Evolutionary conservation across 1,140 invertebrate species (phyloP).

Genomic region (Sarcophaga bullata): DNA sequence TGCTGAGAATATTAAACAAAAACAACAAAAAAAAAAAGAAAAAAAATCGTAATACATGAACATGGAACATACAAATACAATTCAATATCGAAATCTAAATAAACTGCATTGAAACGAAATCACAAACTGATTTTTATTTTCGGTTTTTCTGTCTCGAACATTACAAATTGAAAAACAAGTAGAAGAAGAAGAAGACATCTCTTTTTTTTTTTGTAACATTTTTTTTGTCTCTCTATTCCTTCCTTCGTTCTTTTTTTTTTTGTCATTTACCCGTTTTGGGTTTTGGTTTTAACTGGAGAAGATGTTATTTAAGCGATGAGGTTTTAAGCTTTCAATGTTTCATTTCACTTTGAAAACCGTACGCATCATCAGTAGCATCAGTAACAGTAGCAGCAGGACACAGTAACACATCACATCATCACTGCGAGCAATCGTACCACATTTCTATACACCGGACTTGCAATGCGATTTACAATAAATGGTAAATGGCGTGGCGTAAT

Average conservation of each 20-base stretch:
- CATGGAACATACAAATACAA: background rate
- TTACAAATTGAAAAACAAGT: background rate
- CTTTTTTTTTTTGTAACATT: background rate
- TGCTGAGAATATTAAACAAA: background rate
- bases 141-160: background rate
- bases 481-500: background rate
- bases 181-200: background rate
- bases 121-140: background rate
- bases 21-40: background rate
- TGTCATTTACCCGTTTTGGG: no score
- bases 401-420: background rate
- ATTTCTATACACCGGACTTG: background rate
- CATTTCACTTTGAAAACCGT: background rate
- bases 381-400: no score
- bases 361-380: background rate
- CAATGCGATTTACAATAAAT: background rate
- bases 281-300: background rate
- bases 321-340: background rate
- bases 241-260: no score
- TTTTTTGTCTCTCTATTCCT: background rate
- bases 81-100: constrained; percentile 31
- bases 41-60: no score
- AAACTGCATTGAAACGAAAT: background rate
- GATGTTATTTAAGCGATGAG: background rate
- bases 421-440: background rate